These are phyloP conservation scores for Drosophila stalkeri DNA, from an alignment of 2,888 invertebrate species.

Conservation along the genomic window DNA sequence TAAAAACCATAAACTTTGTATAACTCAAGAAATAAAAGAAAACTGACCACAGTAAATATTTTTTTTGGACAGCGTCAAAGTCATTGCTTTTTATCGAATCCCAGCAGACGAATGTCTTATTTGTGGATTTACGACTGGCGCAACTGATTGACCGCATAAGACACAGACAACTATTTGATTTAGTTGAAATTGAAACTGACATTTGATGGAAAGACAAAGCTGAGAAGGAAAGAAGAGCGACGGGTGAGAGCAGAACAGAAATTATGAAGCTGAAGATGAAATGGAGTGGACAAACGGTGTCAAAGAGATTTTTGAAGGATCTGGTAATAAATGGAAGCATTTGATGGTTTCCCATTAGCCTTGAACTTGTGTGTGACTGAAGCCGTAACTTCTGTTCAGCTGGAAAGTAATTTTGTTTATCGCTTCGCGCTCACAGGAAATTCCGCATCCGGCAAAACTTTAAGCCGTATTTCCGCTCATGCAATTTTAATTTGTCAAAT, in stretches of 20 bases:
- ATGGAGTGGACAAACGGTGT: conserved; percentile 54
- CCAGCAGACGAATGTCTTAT: conserved; percentile 22
- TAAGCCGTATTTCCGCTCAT: conserved; percentile 79
- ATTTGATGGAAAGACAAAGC: not conserved
- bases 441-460: conserved; percentile 69
- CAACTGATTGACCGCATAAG: conserved; percentile 42
- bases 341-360: conserved; percentile 52
- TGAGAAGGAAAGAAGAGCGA: not conserved
- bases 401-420: conserved; percentile 58
- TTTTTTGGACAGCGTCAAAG: not conserved
- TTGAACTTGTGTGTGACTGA: conserved; percentile 55
- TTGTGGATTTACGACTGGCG: conserved; percentile 42
- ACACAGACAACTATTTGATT: conserved; percentile 42
- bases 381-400: conserved; percentile 25
- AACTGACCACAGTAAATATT: conserved; percentile 6
- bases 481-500: conserved; percentile 81
- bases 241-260: conserved; percentile 16
- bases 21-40: not conserved
- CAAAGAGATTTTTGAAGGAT: conserved; percentile 29
- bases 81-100: conserved; percentile 10
- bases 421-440: conserved; percentile 52
- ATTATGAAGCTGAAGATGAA: conserved; percentile 16
- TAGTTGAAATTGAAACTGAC: conserved; percentile 50
- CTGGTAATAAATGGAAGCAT: conserved; percentile 37
- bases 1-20: not conserved